These are phyloP conservation scores for Yponomeuta cagnagella DNA, from an alignment of 2,888 invertebrate species.

Conservation along the genomic window DNA sequence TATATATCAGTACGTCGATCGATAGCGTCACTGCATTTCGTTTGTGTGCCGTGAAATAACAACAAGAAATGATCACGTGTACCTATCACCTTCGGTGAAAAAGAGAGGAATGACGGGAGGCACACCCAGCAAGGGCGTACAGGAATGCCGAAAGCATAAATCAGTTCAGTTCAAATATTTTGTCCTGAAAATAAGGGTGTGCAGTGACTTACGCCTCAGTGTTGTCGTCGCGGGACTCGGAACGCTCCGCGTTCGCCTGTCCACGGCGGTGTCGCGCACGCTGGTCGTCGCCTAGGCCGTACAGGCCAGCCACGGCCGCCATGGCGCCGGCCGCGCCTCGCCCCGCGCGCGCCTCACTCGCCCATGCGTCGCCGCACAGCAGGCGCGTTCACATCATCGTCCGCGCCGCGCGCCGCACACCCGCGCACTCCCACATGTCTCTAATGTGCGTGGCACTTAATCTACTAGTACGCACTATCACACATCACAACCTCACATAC, in stretches of 20 bases:
- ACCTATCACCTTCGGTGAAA: no score
- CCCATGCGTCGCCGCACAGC: not conserved
- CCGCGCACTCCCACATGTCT: conserved; percentile 18
- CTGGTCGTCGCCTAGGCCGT: conserved; percentile 85
- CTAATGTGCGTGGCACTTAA: not conserved
- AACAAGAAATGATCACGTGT: no score
- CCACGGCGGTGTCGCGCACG: conserved; percentile 72
- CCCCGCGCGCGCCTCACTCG: conserved; percentile 18
- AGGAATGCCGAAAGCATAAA: not conserved
- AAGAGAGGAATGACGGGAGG: no score
- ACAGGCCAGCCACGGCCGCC: conserved; percentile 88
- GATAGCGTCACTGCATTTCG: no score
- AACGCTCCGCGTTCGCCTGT: conserved; percentile 81
- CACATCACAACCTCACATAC: conserved; percentile 20
- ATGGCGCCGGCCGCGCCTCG: conserved; percentile 58
- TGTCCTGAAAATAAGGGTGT: conserved; percentile 8
- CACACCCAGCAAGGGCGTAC: no score
- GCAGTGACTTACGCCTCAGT: conserved; percentile 73
- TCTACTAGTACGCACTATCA: conserved; percentile 8
- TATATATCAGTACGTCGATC: no score
- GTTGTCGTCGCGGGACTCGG: conserved; percentile 75
- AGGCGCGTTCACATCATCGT: not conserved
- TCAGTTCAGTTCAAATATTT: not conserved
- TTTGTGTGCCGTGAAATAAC: no score
- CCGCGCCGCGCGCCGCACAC: conserved; percentile 14